Evolutionary conservation across 2,888 invertebrate species (phyloP).

Genomic region (Drosophila cognata): DNA sequence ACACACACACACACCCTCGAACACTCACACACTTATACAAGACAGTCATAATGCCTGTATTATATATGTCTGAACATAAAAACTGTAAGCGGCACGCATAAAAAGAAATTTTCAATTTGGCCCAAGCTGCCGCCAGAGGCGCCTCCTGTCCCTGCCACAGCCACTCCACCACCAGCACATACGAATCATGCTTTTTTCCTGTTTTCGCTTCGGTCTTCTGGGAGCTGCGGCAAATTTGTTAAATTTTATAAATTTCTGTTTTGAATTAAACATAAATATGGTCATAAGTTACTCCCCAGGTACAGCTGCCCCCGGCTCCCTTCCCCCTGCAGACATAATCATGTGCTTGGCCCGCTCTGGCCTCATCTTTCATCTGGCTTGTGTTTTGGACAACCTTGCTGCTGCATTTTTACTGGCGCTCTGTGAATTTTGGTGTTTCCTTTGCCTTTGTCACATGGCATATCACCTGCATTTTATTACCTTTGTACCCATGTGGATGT

Average conservation of each 20-base stretch:
- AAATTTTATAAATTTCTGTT: constrained; percentile 58
- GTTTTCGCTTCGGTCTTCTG: constrained; percentile 25
- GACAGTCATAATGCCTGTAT: constrained; percentile 53
- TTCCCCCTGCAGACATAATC: not conserved
- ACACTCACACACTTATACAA: constrained; percentile 18
- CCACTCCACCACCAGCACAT: not conserved
- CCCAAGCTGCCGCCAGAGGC: constrained; percentile 61
- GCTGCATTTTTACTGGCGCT: constrained; percentile 16
- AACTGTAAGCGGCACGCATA: constrained; percentile 71
- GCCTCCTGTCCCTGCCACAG: constrained; percentile 7
- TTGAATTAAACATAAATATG: constrained; percentile 73
- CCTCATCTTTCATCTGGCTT: constrained; percentile 18
- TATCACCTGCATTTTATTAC: constrained; percentile 32
- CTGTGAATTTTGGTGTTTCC: constrained; percentile 10
- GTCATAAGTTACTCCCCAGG: constrained; percentile 39
- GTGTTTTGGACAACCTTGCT: constrained; percentile 16
- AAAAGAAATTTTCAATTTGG: constrained; percentile 73
- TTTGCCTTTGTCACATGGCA: constrained; percentile 6
- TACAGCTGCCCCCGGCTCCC: not conserved
- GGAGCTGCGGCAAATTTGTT: constrained; percentile 53
- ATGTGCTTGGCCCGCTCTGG: constrained; percentile 12
- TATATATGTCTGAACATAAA: constrained; percentile 72
- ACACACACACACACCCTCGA: constrained; percentile 10
- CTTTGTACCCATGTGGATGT: constrained; percentile 11
- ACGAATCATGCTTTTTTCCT: not conserved